phyloP scores from a whole-genome alignment of 2,888 invertebrate genomes.

The Acleris literana region DNA sequence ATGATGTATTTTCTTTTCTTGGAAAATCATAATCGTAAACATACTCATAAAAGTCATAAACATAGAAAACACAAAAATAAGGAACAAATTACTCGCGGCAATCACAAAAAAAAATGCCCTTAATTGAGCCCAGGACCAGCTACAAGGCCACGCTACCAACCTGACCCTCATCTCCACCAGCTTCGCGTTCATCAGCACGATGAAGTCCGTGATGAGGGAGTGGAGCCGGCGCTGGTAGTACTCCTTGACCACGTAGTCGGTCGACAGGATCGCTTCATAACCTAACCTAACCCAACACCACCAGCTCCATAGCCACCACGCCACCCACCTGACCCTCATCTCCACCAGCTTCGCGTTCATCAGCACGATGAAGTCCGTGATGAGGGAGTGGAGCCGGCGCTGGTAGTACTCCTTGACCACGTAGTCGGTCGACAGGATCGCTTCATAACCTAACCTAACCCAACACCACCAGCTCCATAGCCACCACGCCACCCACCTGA shows the following conservation, averaged over 20 bases:
- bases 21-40: no score
- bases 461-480: no score
- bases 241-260: conserved; percentile 87
- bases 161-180: conserved; percentile 82
- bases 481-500: conserved; percentile 59
- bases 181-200: conserved; percentile 95
- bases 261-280: conserved; percentile 74
- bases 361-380: conserved; percentile 95
- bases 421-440: conserved; percentile 87
- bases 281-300: no score
- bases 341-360: conserved; percentile 92
- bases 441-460: conserved; percentile 71
- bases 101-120: no score
- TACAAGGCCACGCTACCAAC: conserved; percentile 44
- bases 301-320: no score
- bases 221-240: conserved; percentile 93
- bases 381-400: conserved; percentile 90
- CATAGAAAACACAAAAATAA: no score
- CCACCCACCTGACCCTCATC: conserved; percentile 75
- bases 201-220: conserved; percentile 94
- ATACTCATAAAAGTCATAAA: no score
- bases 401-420: conserved; percentile 92
- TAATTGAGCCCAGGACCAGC: no score
- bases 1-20: no score
- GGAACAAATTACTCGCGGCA: no score